phyloP scores from a whole-genome alignment of 2,113 vertebrate genomes.

The Mus spicilegus region DNA sequence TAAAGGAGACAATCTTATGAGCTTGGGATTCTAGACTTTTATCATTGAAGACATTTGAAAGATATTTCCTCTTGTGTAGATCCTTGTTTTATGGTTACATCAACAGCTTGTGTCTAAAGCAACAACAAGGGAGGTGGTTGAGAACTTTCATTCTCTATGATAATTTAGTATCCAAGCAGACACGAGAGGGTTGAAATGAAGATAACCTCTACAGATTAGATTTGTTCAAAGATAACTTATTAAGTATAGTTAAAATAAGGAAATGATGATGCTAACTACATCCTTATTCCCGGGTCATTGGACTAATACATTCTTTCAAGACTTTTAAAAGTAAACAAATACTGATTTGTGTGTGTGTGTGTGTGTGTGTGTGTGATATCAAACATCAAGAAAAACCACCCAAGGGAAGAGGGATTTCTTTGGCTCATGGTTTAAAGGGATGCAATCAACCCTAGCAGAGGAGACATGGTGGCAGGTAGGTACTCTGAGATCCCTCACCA shows the following conservation, averaged over 20 bases:
- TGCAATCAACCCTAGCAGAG: no score
- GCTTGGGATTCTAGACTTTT: constrained; percentile 3
- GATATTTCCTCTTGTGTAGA: background rate
- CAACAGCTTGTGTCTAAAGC: background rate
- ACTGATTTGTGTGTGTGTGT: background rate
- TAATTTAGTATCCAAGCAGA: constrained; percentile 19
- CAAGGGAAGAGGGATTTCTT: no score
- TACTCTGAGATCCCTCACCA: background rate
- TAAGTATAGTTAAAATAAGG: constrained; percentile 32
- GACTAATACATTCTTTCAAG: background rate
- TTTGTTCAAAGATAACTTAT: constrained; percentile 47
- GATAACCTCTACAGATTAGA: background rate
- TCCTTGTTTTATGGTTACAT: background rate
- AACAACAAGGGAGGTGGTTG: constrained; percentile 11
- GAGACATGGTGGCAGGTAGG: background rate
- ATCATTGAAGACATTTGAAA: background rate
- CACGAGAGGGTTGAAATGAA: constrained; percentile 57
- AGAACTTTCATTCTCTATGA: constrained; percentile 10
- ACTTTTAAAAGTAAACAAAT: background rate
- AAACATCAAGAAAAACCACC: background rate
- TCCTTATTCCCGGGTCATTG: constrained; percentile 26
- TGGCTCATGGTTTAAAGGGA: background rate
- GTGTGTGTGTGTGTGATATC: no score
- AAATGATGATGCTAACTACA: constrained; percentile 9
- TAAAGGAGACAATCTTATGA: background rate